A percentile compares a stretch with the other conserved stretches of the same genome.
Evolutionary conservation across 2,113 vertebrate genomes (phyloP).

Genomic region (Fulmarus glacialis): DNA sequence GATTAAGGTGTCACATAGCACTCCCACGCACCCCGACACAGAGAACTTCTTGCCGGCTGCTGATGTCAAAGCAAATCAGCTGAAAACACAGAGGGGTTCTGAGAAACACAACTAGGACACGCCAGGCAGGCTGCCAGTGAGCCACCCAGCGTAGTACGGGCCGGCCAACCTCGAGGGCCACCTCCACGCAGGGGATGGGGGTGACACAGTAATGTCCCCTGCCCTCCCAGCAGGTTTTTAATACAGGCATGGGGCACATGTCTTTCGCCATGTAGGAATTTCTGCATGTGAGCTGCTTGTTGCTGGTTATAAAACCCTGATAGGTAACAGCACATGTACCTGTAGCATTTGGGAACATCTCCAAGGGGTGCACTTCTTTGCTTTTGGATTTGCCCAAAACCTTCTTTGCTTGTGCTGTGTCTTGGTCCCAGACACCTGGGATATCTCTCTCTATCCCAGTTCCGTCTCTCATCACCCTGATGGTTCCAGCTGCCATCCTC

Average conservation of each 20-base stretch:
- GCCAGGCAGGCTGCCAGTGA: background rate
- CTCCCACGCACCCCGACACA: constrained; percentile 63
- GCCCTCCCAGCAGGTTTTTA: background rate
- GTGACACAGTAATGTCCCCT: background rate
- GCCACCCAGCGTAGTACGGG: background rate
- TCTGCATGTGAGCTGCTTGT: background rate
- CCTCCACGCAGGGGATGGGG: background rate
- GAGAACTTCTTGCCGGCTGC: constrained; percentile 63
- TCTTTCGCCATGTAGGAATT: background rate
- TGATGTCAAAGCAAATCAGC: constrained; percentile 71
- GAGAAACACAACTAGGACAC: constrained; percentile 28
- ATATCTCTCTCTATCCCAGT: background rate
- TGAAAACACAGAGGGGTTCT: constrained; percentile 48
- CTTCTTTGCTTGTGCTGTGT: background rate
- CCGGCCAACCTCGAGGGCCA: background rate
- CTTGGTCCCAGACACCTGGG: background rate
- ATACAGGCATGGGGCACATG: background rate
- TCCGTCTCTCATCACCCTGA: background rate
- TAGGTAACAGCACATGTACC: background rate
- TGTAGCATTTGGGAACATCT: background rate
- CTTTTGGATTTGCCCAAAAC: background rate
- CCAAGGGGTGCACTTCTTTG: background rate
- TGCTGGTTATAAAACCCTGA: background rate
- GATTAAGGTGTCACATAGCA: constrained; percentile 72
- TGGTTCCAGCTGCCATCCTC: background rate